Conservation (phyloP, 2,797 vertebrate genomes). For the Poeciliopsis turneri region DNA sequence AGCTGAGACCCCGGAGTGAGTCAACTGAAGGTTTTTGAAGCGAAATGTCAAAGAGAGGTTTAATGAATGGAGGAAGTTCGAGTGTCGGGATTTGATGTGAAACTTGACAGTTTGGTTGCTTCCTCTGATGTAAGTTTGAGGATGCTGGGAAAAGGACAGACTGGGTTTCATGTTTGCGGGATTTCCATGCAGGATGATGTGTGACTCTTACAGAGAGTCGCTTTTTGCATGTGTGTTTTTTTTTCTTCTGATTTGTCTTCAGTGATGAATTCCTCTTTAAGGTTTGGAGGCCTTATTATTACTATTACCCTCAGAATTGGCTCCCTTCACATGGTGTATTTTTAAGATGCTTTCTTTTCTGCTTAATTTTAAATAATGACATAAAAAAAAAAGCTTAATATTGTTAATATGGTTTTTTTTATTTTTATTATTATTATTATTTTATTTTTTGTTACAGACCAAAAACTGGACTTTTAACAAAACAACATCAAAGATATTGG, state of each 20-base stretch:
- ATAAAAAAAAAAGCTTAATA: not conserved
- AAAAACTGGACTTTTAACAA: not conserved
- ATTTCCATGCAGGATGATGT: not conserved
- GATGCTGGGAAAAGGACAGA: not conserved
- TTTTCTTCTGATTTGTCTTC: too few species aligned
- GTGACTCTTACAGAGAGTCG: not conserved
- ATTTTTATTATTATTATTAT: not conserved
- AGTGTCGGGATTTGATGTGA: slow-evolving; percentile 13
- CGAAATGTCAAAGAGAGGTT: not conserved
- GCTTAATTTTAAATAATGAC: too few species aligned
- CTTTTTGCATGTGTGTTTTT: too few species aligned
- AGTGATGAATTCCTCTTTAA: too few species aligned
- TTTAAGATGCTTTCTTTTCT: too few species aligned
- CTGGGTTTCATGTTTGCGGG: not conserved
- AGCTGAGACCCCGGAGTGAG: slow-evolving; percentile 33
- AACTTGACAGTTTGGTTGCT: slow-evolving; percentile 26
- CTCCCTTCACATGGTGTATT: too few species aligned
- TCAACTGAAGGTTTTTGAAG: not conserved
- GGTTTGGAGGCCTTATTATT: too few species aligned
- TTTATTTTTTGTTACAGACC: not conserved
- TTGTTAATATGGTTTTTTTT: not conserved
- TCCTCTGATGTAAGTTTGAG: not conserved
- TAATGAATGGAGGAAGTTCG: slow-evolving; percentile 32
- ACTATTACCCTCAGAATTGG: too few species aligned
- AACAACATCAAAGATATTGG: not conserved